Evolutionary conservation across 1,140 invertebrate genomes (phyloP).

Genomic region (Nasonia giraulti): DNA sequence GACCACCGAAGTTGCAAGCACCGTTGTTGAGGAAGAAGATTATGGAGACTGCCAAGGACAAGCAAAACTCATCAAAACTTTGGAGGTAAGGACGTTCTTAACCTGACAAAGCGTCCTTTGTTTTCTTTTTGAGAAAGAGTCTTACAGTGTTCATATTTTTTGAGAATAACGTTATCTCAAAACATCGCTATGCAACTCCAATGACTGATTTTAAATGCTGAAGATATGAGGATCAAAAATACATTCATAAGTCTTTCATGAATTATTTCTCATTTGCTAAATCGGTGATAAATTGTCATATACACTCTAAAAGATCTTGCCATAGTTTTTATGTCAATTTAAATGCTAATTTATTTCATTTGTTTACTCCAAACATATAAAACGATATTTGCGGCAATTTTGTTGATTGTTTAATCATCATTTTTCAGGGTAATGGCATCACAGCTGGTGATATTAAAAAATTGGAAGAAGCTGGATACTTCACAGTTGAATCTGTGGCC

Average conservation of each 20-base stretch:
- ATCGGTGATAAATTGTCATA: no score
- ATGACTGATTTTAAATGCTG: neutral
- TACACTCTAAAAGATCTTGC: no score
- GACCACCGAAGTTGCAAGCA: constrained; percentile 57
- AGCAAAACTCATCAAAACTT: constrained; percentile 65
- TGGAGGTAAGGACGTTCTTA: constrained; percentile 59
- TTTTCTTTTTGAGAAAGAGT: neutral
- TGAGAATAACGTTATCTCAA: no score
- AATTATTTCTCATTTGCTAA: no score
- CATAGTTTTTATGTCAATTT: no score
- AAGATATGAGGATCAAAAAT: neutral
- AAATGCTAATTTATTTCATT: no score
- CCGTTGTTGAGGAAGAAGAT: constrained; percentile 61
- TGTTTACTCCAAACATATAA: no score
- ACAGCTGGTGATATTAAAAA: constrained; percentile 94
- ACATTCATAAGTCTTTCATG: no score
- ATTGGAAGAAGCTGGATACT: constrained; percentile 92
- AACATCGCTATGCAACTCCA: no score
- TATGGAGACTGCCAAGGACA: constrained; percentile 61
- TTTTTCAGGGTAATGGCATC: constrained; percentile 87
- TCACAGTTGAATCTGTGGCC: constrained; percentile 96
- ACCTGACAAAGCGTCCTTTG: constrained; percentile 17
- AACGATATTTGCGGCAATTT: neutral
- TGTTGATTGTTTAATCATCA: constrained; percentile 26
- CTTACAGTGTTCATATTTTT: no score